These are phyloP conservation scores for Cosmia pyralina DNA, from an alignment of 2,888 invertebrate species.

Conservation along the genomic window DNA sequence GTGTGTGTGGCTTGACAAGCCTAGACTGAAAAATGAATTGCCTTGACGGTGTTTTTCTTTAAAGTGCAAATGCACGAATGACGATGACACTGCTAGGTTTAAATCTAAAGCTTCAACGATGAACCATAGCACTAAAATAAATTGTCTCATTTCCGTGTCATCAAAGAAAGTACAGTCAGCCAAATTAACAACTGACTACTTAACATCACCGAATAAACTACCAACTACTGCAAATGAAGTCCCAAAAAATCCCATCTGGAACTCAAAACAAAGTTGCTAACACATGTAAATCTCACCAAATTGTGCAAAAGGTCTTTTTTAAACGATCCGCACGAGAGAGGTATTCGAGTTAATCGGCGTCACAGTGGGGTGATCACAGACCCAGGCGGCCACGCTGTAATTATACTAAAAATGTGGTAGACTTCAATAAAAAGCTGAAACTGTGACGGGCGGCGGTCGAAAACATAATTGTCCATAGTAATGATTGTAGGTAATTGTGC, in stretches of 20 bases:
- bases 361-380: slow-evolving; percentile 74
- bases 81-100: neutral
- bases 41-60: slow-evolving; percentile 21
- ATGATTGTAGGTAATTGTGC: slow-evolving; percentile 89
- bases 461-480: slow-evolving; percentile 88
- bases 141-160: slow-evolving; percentile 29
- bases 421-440: slow-evolving; percentile 87
- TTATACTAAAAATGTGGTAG: slow-evolving; percentile 87
- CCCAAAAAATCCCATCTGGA: slow-evolving; percentile 63
- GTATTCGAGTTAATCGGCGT: slow-evolving; percentile 70
- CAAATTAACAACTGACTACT: slow-evolving; percentile 54
- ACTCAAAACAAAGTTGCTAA: slow-evolving; percentile 64
- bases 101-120: neutral
- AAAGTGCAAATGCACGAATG: slow-evolving; percentile 5
- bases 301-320: slow-evolving; percentile 68
- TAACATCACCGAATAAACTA: slow-evolving; percentile 55
- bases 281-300: slow-evolving; percentile 68
- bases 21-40: slow-evolving; percentile 53
- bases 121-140: slow-evolving; percentile 32
- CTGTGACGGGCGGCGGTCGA: slow-evolving; percentile 83
- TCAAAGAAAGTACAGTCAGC: slow-evolving; percentile 53
- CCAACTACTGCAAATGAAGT: slow-evolving; percentile 47
- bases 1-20: slow-evolving; percentile 53
- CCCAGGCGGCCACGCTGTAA: slow-evolving; percentile 75
- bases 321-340: slow-evolving; percentile 69